These are phyloP conservation scores for Drosophila persimilis DNA, from an alignment of 1,140 invertebrate species.

Conservation along the genomic window DNA sequence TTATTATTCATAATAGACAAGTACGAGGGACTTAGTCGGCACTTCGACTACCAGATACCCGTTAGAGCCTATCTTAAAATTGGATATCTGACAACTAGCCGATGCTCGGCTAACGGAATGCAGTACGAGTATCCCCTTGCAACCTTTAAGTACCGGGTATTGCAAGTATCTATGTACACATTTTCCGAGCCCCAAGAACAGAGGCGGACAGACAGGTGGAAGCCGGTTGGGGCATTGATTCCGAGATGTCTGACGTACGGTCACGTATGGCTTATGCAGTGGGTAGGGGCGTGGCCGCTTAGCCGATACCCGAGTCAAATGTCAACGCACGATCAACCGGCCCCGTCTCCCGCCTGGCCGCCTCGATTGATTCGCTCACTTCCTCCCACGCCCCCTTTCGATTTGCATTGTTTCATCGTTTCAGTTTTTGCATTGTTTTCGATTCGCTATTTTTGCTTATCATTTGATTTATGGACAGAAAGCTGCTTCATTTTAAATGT, in stretches of 20 bases:
- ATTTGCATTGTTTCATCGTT: conserved; percentile 26
- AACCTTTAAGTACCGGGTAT: neutral
- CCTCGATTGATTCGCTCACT: conserved; percentile 12
- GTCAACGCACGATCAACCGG: conserved; percentile 46
- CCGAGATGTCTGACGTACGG: conserved; percentile 36
- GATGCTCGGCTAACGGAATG: neutral
- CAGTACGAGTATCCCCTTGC: no score
- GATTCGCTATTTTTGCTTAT: conserved; percentile 25
- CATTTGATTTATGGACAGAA: conserved; percentile 40
- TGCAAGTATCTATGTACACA: neutral
- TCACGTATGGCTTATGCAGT: conserved; percentile 34
- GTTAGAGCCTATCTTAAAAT: conserved; percentile 2
- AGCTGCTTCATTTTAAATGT: conserved; percentile 21
- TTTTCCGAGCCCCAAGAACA: neutral
- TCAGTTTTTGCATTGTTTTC: conserved; percentile 9
- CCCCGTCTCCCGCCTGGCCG: neutral
- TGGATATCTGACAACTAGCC: neutral
- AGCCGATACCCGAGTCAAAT: conserved; percentile 46
- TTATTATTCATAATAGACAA: conserved; percentile 53
- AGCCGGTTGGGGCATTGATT: conserved; percentile 19
- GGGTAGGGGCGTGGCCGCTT: conserved; percentile 24
- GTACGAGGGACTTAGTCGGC: no score
- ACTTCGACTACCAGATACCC: no score
- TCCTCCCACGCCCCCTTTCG: conserved; percentile 4
- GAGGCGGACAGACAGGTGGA: neutral